Percentiles rank a stretch among this genome's conserved stretches.
Evolutionary conservation across 92 coral and sea anemone genomes (phyloP).

Genomic region (Pocillopora meandrina): DNA sequence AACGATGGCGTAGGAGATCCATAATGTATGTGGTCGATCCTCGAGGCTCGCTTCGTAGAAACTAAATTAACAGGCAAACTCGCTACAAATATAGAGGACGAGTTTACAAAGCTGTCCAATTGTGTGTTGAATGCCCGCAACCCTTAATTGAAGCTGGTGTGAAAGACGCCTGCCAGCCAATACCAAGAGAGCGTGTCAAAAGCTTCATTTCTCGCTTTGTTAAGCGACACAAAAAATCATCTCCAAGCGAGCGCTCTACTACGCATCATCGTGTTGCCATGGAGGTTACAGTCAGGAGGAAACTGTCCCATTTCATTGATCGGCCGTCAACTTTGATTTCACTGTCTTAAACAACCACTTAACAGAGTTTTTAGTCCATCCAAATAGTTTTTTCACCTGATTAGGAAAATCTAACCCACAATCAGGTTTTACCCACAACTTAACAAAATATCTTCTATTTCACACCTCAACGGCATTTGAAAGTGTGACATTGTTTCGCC

Average conservation of each 20-base stretch:
- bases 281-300: neutral
- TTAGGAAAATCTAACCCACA: too few relatives aligned
- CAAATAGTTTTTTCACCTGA: too few relatives aligned
- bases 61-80: constrained; percentile 32
- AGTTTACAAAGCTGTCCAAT: constrained; percentile 53
- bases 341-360: too few relatives aligned
- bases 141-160: constrained; percentile 39
- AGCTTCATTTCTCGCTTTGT: constrained; percentile 24
- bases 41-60: constrained; percentile 11
- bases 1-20: constrained; percentile 38
- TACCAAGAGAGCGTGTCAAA: constrained; percentile 27
- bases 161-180: constrained; percentile 31
- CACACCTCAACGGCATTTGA: too few relatives aligned
- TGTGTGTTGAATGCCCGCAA: constrained; percentile 46
- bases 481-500: too few relatives aligned
- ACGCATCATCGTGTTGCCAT: constrained; percentile 26
- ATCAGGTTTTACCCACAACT: too few relatives aligned
- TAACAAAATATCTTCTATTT: too few relatives aligned
- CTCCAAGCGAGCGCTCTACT: constrained; percentile 8
- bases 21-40: constrained; percentile 11
- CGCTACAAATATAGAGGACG: constrained; percentile 27
- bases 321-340: too few relatives aligned
- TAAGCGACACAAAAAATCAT: constrained; percentile 17
- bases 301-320: neutral
- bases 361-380: too few relatives aligned